Evolutionary conservation across 2,113 vertebrate genomes (phyloP), one percentile per base, ranked within the genome.

Genomic region (Myodes glareolus): DNA sequence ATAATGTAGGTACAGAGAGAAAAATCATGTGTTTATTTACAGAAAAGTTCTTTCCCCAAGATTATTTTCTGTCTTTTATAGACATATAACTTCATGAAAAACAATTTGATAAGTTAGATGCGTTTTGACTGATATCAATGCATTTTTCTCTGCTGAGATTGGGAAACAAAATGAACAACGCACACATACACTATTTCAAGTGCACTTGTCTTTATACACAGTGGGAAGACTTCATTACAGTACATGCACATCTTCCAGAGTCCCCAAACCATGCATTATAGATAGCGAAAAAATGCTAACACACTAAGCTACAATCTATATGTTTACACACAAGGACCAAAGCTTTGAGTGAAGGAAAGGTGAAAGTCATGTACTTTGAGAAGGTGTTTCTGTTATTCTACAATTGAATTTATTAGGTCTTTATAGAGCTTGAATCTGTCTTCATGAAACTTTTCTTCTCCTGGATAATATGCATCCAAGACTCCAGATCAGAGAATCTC

Each of bases 91-190:
- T 85, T 90, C 9, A 42, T 80, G 84, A 77, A 86, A 47, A 85
- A 94, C 47, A 90, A 90, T 80, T 85, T 90, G 86, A 86, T 72
- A 92, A 45, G 42, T 77, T 63, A 33, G 50, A 92, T 78, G 0
- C 73, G 9, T 50, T 92, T 92, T 95, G 90, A 85, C 72, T 90
- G 93, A 78, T 45, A 90, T 52, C 21, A 77, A 68, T 17, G 47
- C 70, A 52, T 70, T 77, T 85, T 47, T 88, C 29, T 95, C 70
- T 65, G 50, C 33, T 81, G 13, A 86, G 50, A 47, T 10, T 86
- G 52, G 75, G 61, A 94, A 10, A 65, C 2, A 78, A 86, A 94
- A 92, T 84, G n/a, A 72, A 88, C 36, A 81, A 45, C 17, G 29
- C 29, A 52, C n/a, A 58, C 31, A 80, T 39, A 42, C n/a, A 88